Evolutionary conservation across 2,797 vertebrate genomes (phyloP).

Genomic region (Notolabrus celidotus): DNA sequence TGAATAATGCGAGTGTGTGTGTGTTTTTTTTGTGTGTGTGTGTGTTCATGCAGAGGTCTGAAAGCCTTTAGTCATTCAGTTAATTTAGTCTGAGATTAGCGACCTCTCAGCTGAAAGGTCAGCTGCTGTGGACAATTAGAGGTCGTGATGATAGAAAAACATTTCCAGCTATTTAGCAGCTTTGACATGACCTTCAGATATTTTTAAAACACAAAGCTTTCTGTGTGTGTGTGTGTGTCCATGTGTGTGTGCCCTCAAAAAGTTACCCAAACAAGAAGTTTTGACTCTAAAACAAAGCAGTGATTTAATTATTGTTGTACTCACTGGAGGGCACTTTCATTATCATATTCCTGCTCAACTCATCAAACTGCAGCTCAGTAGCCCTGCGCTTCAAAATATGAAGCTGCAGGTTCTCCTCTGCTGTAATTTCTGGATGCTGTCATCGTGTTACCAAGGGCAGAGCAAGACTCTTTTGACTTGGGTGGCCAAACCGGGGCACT

Average conservation of each 20-base stretch:
- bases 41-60: conserved; percentile 1
- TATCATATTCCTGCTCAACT: conserved; percentile 53
- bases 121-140: conserved; percentile 65
- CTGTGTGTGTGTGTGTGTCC: conserved; percentile 19
- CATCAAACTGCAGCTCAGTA: too few species aligned
- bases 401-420: too few species aligned
- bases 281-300: conserved; percentile 61
- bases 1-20: conserved; percentile 4
- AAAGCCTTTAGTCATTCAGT: conserved; percentile 25
- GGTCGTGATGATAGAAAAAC: conserved; percentile 60
- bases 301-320: conserved; percentile 75
- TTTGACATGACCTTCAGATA: conserved; percentile 66
- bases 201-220: conserved; percentile 39
- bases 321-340: conserved; percentile 68
- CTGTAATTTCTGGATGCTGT: too few species aligned
- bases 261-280: conserved; percentile 50
- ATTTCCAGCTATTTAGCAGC: conserved; percentile 58
- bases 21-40: conserved; percentile 1
- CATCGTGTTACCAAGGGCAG: too few species aligned
- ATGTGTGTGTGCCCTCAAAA: conserved; percentile 14
- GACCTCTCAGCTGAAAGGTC: conserved; percentile 67
- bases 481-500: too few species aligned
- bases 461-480: too few species aligned
- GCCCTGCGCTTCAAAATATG: too few species aligned
- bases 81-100: conserved; percentile 44